Conservation (phyloP, 1,140 invertebrate genomes). For the Babylonia areolata region DNA sequence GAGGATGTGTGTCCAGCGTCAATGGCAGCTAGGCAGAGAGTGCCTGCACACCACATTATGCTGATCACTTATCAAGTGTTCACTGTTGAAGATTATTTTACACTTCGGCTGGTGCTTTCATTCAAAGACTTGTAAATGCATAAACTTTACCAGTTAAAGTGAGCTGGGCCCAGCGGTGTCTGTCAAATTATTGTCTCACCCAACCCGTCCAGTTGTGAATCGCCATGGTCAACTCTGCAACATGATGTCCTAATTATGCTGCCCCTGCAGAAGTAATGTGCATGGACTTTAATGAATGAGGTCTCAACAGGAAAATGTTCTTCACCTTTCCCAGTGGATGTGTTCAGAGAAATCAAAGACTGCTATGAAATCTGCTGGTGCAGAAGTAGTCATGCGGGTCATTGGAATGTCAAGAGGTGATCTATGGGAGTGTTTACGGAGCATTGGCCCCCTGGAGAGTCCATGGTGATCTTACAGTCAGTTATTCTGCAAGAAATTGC, state of each 20-base stretch:
- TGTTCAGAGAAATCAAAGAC: no score
- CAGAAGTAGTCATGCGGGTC: no score
- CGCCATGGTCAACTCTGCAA: background rate
- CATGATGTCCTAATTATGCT: background rate
- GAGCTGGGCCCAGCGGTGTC: background rate
- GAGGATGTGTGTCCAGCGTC: no score
- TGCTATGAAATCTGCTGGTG: no score
- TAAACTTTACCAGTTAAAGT: background rate
- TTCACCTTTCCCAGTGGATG: no score
- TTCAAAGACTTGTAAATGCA: background rate
- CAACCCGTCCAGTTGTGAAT: background rate
- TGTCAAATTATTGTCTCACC: background rate
- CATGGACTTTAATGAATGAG: background rate
- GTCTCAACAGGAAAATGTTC: no score
- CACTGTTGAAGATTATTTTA: background rate
- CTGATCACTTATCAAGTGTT: background rate
- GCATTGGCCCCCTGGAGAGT: no score
- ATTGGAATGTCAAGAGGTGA: no score
- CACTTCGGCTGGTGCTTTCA: background rate
- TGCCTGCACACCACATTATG: background rate
- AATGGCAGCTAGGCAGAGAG: no score
- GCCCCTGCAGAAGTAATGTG: background rate
- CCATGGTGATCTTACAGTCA: no score
- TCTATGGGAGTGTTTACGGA: no score
- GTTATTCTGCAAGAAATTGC: no score